phyloP scores from a whole-genome alignment of 30 jellyfish, hydroid and myxozoan genomes.

The Cassiopea xamachana region DNA sequence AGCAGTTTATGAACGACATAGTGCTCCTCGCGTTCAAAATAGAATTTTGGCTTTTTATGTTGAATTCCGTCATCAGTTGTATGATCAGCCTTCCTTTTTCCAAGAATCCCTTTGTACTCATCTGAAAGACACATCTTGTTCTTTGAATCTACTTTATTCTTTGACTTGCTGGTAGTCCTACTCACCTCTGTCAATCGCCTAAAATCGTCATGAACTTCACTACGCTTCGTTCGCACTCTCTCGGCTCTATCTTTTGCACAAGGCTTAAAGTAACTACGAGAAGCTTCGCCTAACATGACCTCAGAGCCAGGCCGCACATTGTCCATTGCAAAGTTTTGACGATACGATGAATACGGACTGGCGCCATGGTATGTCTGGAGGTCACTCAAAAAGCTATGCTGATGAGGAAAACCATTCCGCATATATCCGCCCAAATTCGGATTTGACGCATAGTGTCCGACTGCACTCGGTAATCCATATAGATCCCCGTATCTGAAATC shows the following conservation, averaged over 20 bases:
- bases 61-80: slow-evolving; percentile 48
- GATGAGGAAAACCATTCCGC: slow-evolving; percentile 68
- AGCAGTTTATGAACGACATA: slow-evolving; percentile 65
- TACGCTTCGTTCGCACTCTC: slow-evolving; percentile 19
- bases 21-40: slow-evolving; percentile 74
- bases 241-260: slow-evolving; percentile 47
- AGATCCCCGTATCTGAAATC: slow-evolving; percentile 58
- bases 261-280: slow-evolving; percentile 40
- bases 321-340: slow-evolving; percentile 65
- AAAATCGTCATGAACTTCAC: slow-evolving; percentile 31
- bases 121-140: slow-evolving; percentile 44
- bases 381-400: slow-evolving; percentile 69
- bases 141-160: slow-evolving; percentile 19
- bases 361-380: slow-evolving; percentile 84
- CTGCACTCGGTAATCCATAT: slow-evolving; percentile 52
- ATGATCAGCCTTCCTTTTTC: slow-evolving; percentile 53
- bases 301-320: slow-evolving; percentile 70
- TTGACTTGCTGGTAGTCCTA: background rate
- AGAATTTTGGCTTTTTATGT: slow-evolving; percentile 53
- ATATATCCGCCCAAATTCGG: slow-evolving; percentile 74
- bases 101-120: slow-evolving; percentile 21
- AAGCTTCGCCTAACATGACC: slow-evolving; percentile 70
- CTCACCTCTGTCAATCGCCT: slow-evolving; percentile 20
- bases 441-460: slow-evolving; percentile 62
- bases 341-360: slow-evolving; percentile 51